Evolutionary conservation across 2,797 vertebrate species (phyloP), one percentile per base, ranked within the genome.

Genomic region (Acrossocheilus wenchowensis): DNA sequence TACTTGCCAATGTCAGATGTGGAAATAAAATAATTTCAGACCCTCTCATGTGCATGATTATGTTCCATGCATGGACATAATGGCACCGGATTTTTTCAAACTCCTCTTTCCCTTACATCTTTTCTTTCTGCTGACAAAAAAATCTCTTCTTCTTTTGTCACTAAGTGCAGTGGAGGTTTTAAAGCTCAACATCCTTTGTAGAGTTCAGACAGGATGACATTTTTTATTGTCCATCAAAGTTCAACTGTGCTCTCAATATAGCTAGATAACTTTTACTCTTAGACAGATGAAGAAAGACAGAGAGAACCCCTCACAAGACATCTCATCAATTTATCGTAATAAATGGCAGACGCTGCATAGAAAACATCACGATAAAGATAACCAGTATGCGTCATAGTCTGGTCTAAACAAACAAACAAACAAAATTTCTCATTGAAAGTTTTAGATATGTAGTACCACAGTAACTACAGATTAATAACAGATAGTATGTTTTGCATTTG

Each of bases 171-270:
- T n/a, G 26, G 41, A 75, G 71, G 19, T 41, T 78, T 66, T 77
- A 77, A 84, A 84, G 30, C 72, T 50, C 72, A 23, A 0, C 30
- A 5, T 52, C 15, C 26, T 75, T 74, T 83, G 26, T 48, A 62
- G 39, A 62, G 52, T 62, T 62, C 69, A 83, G 57, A 74, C 73
- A 66, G 45, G 21, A 78, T 77, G 73, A 26, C 43, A 68, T 78
- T 78, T 30, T 83, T 69, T 69, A 66, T 50, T 54, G 48, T 23
- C 62, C 14, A 39, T 84, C 62, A 78, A 41, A 78, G 15, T 66
- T 84, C 23, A 84, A 41, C 57, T 30, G 48, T 69, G 81, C 21
- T 39, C 17, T 81, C 34, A 54, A 34, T 54, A 30, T 68, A 68
- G 62, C 3, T 10, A 48, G 45, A 41, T 48, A 71, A 57, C 45